Conservation (phyloP, 2,888 invertebrate genomes). For the Desoria tigrina region DNA sequence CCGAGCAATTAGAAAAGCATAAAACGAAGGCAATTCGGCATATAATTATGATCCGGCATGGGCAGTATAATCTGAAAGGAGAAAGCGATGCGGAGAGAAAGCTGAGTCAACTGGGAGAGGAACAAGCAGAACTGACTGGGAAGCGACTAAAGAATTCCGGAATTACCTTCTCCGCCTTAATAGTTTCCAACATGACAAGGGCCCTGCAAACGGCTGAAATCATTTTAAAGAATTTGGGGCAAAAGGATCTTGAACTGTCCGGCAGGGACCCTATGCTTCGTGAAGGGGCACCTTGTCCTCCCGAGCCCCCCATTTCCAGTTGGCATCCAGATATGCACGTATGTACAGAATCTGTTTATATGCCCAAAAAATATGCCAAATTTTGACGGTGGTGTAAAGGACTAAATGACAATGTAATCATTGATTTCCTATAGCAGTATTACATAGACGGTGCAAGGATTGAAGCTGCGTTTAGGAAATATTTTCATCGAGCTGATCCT, state of each 20-base stretch:
- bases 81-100: conserved; percentile 70
- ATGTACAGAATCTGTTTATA: conserved; percentile 56
- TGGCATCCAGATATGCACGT: conserved; percentile 84
- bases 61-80: conserved; percentile 83
- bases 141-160: conserved; percentile 71
- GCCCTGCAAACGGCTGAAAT: conserved; percentile 88
- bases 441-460: conserved; percentile 89
- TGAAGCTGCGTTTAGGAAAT: conserved; percentile 90
- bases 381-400: neutral
- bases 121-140: conserved; percentile 84
- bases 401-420: neutral
- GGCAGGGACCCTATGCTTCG: conserved; percentile 73
- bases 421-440: conserved; percentile 71
- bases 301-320: conserved; percentile 79
- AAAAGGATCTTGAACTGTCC: conserved; percentile 58
- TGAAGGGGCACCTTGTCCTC: conserved; percentile 93
- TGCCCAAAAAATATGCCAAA: neutral
- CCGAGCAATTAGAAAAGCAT: conserved; percentile 67
- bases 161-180: conserved; percentile 75
- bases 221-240: conserved; percentile 61
- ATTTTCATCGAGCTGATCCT: conserved; percentile 85
- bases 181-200: conserved; percentile 88
- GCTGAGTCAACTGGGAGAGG: conserved; percentile 75
- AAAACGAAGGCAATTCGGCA: conserved; percentile 72
- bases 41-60: conserved; percentile 87